Evolutionary conservation across 2,113 vertebrate genomes (phyloP).

Genomic region (Gallinago undulata): DNA sequence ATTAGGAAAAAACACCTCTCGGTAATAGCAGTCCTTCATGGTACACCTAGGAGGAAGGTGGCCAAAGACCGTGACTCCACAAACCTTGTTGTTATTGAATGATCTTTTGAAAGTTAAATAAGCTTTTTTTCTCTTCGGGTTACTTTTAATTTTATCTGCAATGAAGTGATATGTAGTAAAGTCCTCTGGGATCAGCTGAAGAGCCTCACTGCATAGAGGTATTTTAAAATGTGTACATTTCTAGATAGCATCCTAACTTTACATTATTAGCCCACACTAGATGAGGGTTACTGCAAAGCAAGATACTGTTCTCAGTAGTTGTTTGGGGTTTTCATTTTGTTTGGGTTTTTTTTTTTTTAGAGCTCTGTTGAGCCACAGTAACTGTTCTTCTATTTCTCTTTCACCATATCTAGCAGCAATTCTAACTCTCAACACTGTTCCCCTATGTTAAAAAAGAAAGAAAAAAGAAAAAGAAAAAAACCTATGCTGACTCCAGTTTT

Average conservation of each 20-base stretch:
- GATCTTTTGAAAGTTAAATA: not conserved
- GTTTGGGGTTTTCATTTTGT: not conserved
- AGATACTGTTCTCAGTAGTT: not conserved
- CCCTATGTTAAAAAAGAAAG: not conserved
- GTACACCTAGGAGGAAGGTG: not conserved
- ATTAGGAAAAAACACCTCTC: not conserved
- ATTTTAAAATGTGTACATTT: slow-evolving; percentile 41
- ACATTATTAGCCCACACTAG: not conserved
- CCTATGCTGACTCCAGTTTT: not conserved
- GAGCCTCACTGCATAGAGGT: not conserved
- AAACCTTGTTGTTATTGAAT: not conserved
- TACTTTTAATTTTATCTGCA: not conserved
- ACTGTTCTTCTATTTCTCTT: not conserved
- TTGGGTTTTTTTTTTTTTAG: not conserved
- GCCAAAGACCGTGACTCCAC: not conserved
- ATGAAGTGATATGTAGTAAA: not conserved
- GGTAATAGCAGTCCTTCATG: not conserved
- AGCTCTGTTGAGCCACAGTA: not conserved
- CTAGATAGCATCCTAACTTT: not conserved
- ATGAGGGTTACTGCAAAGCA: not conserved
- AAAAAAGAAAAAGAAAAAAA: too few species aligned
- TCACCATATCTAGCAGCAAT: not conserved
- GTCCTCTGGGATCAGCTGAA: not conserved
- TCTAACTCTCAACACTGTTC: not conserved
- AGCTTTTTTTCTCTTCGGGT: not conserved